Base-by-base conservation (phyloP, 2,888 invertebrate genomes). In the Pemphredon lugubris region DNA sequence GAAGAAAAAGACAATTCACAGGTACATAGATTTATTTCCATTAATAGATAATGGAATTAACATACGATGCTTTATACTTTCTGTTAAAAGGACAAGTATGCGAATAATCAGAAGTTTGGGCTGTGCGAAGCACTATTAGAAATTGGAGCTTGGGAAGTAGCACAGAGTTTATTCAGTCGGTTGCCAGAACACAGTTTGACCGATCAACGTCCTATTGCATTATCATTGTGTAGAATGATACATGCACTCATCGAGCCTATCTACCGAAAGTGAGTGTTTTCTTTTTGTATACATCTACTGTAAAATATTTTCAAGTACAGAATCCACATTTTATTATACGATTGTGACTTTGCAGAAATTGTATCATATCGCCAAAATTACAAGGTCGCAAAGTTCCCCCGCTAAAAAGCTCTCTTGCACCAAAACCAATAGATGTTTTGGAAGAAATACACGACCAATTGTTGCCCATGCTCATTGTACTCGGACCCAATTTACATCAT, bases 141-240 rank as follows among this genome's bases (percentile, higher is more conserved):
- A 74, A 93, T 97, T 76, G 98, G 97, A 0, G 97, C 97, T 82
- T 99, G 98, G 98, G 92, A 93, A 14, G 95, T 95, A 84, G 97
- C 97, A 2, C 93, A 94, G 70, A 92, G 92, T 75, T 91, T 99
- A 64, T 94, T 96, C 23, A 94, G 94, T 79, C 93, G 95, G 58
- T 91, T 99, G 70, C 99, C 99, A 0, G 94, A 95, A 63, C 94
- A 94, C 89, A 94, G 94, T 77, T 93, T 94, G 7, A 93, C 96
- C 72, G 94, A 96, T 34, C 94, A 96, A 84, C 93, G 94, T 51
- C 95, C 96, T 0, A 93, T 96, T 54, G 95, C 97, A 1, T 90
- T 92, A 57, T 95, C 96, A 1, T 90, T 98, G 13, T 96, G 96
- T 86, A 91, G 92, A 73, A 92, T 98, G 86, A 91, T 98, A 58